Percentiles rank a stretch among this genome's conserved stretches.
Evolutionary conservation across 23 tunicate genomes (phyloP).

Genomic region (Ascidia mentula): DNA sequence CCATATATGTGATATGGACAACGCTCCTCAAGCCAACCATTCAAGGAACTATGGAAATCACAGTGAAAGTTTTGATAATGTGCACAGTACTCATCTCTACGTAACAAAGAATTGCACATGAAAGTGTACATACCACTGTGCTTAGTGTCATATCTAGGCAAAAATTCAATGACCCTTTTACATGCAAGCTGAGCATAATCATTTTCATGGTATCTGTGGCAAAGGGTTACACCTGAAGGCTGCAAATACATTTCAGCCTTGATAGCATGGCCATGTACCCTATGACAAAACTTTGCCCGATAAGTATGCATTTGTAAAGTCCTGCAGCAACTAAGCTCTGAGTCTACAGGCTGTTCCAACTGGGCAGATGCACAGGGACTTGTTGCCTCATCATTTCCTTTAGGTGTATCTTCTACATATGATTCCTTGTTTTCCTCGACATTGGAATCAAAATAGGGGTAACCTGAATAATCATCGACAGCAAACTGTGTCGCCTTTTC

Average conservation of each 20-base stretch:
- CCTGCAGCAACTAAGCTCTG: neutral
- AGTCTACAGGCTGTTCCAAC: neutral
- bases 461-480: neutral
- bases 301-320: neutral
- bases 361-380: neutral
- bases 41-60: slow-evolving; percentile 57
- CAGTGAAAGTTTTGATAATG: slow-evolving; percentile 73
- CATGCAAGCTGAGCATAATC: slow-evolving; percentile 14
- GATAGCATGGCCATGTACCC: slow-evolving; percentile 26
- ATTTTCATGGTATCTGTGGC: neutral
- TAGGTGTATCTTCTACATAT: neutral
- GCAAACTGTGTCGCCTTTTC: neutral
- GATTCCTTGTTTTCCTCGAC: neutral
- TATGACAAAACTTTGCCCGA: neutral
- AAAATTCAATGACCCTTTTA: slow-evolving; percentile 32
- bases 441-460: neutral
- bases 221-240: neutral
- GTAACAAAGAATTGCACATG: slow-evolving; percentile 72
- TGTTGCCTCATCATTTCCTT: neutral
- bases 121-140: slow-evolving; percentile 34
- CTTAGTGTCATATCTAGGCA: slow-evolving; percentile 46
- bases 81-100: slow-evolving; percentile 65
- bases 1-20: slow-evolving; percentile 76
- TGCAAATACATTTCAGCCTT: neutral
- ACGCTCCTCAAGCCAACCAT: slow-evolving; percentile 81